These are phyloP conservation scores for Synergus gifuensis DNA, from an alignment of 2,888 invertebrate genomes.

Conservation along the genomic window DNA sequence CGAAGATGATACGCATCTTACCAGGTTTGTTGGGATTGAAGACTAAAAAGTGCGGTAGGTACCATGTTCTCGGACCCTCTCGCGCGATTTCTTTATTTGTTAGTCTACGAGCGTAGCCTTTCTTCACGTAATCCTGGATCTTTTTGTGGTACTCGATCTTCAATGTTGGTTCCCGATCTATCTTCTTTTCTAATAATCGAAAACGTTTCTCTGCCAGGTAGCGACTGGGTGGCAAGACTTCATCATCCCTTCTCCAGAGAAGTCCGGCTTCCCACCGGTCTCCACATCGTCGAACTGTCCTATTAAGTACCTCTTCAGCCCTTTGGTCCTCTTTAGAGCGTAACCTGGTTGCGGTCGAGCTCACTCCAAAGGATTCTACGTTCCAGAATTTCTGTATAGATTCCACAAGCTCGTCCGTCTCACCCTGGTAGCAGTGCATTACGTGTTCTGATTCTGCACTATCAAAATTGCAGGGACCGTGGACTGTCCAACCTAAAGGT, in stretches of 20 bases:
- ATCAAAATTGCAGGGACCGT: too few relatives aligned
- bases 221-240: background rate
- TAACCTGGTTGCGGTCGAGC: too few relatives aligned
- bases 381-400: too few relatives aligned
- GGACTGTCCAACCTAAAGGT: too few relatives aligned
- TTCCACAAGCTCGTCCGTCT: too few relatives aligned
- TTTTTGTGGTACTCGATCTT: background rate
- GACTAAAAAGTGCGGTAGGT: conserved; percentile 53
- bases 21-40: conserved; percentile 55
- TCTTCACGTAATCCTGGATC: conserved; percentile 44
- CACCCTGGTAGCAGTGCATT: too few relatives aligned
- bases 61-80: conserved; percentile 46
- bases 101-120: conserved; percentile 56
- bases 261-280: background rate
- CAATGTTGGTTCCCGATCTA: conserved; percentile 45
- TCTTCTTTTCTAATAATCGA: conserved; percentile 52
- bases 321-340: too few relatives aligned
- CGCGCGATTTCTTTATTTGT: conserved; percentile 33
- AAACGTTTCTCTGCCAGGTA: too few relatives aligned
- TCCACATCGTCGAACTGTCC: background rate
- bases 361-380: too few relatives aligned
- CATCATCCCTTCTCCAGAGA: background rate
- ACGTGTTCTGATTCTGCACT: too few relatives aligned
- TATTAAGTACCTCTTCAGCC: too few relatives aligned
- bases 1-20: conserved; percentile 61